phyloP scores from a whole-genome alignment of 2,113 vertebrate species.

The mouse (Mus musculus) region DNA sequence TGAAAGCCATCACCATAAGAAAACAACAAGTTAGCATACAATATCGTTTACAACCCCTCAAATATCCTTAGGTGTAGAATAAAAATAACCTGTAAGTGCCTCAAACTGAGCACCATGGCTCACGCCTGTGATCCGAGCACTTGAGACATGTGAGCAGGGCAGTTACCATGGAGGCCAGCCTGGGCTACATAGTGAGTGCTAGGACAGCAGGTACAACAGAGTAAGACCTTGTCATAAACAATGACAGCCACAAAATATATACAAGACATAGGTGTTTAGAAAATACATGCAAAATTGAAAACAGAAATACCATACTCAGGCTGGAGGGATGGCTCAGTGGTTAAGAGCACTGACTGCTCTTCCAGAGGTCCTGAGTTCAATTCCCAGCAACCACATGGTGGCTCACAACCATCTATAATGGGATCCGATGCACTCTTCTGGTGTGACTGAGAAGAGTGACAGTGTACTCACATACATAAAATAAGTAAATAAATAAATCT shows the following conservation, averaged over 20 bases:
- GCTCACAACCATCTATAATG: too few relatives aligned
- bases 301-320: not conserved
- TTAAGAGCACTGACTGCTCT: too few relatives aligned
- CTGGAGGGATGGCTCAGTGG: too few relatives aligned
- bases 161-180: not conserved
- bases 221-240: not conserved
- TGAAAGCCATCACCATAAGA: not conserved
- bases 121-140: not conserved
- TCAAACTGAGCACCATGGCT: not conserved
- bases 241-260: not conserved
- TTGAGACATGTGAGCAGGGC: not conserved
- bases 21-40: not conserved
- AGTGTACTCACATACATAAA: too few relatives aligned
- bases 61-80: not conserved
- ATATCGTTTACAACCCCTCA: not conserved
- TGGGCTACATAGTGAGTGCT: not conserved
- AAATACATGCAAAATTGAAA: not conserved
- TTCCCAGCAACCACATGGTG: too few relatives aligned
- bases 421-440: too few relatives aligned
- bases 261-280: not conserved
- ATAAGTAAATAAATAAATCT: too few relatives aligned
- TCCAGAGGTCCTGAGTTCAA: too few relatives aligned
- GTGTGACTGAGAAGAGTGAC: too few relatives aligned
- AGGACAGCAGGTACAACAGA: not conserved
- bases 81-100: not conserved